Conservation (phyloP, 2,888 invertebrate genomes). For the Pterobdella sp. region DNA sequence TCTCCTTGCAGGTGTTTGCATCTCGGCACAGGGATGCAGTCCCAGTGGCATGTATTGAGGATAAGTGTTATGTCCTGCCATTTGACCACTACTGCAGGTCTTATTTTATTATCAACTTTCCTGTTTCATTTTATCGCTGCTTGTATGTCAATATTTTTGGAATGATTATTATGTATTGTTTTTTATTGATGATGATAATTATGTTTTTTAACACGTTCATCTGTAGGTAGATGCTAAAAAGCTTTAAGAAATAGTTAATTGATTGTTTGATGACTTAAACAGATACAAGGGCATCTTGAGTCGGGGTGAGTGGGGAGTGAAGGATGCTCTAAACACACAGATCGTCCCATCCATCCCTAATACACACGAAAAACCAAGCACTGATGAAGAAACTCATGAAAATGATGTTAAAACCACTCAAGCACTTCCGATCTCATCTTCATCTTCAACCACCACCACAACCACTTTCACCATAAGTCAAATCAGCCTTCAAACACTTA, state of each 20-base stretch:
- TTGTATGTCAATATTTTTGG: neutral
- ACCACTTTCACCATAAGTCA: neutral
- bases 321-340: neutral
- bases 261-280: conserved; percentile 12
- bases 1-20: conserved; percentile 88
- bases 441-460: neutral
- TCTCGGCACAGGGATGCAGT: conserved; percentile 89
- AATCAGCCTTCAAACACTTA: neutral
- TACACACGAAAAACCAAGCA: neutral
- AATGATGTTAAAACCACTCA: neutral
- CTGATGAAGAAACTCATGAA: neutral
- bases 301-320: conserved; percentile 13
- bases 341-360: conserved; percentile 16
- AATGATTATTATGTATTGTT: too few species aligned
- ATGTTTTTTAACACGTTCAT: neutral
- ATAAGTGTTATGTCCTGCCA: conserved; percentile 90
- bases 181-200: neutral
- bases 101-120: neutral
- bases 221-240: too few species aligned
- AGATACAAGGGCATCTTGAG: conserved; percentile 23
- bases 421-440: too few species aligned
- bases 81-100: conserved; percentile 94
- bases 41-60: conserved; percentile 93
- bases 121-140: neutral
- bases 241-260: too few species aligned